These are phyloP conservation scores for Phrynosoma platyrhinos DNA, from an alignment of 2,113 vertebrate species.

Conservation along the genomic window DNA sequence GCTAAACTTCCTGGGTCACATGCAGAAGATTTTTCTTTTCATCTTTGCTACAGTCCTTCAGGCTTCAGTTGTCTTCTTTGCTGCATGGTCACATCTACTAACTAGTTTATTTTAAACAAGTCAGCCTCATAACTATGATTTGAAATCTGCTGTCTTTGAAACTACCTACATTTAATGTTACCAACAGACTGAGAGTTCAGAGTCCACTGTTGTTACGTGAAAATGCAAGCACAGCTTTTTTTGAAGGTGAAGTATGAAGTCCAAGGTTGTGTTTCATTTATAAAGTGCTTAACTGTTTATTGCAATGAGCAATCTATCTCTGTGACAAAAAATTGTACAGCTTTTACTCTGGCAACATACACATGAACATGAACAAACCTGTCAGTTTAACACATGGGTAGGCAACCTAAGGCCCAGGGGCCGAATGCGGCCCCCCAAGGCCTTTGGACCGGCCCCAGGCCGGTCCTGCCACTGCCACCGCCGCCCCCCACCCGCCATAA, in stretches of 20 bases:
- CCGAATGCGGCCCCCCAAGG: too few species aligned
- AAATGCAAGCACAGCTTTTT: neutral
- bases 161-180: neutral
- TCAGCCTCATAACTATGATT: neutral
- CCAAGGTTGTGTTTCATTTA: neutral
- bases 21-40: too few species aligned
- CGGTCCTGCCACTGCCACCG: too few species aligned
- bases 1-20: too few species aligned
- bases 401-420: too few species aligned
- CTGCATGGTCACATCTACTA: neutral
- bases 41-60: too few species aligned
- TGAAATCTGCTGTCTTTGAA: neutral
- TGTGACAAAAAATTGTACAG: neutral
- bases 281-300: neutral
- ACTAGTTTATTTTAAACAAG: neutral
- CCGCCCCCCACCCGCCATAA: too few species aligned
- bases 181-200: neutral
- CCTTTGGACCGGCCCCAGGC: too few species aligned
- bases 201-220: neutral
- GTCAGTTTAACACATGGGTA: neutral
- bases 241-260: neutral
- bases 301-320: too few species aligned
- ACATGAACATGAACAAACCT: too few species aligned
- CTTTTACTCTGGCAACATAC: neutral
- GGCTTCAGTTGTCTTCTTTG: neutral